Evolutionary conservation across 1,140 invertebrate species (phyloP), one percentile per base, ranked within the genome.

Genomic region (Papilio polyxenes): DNA sequence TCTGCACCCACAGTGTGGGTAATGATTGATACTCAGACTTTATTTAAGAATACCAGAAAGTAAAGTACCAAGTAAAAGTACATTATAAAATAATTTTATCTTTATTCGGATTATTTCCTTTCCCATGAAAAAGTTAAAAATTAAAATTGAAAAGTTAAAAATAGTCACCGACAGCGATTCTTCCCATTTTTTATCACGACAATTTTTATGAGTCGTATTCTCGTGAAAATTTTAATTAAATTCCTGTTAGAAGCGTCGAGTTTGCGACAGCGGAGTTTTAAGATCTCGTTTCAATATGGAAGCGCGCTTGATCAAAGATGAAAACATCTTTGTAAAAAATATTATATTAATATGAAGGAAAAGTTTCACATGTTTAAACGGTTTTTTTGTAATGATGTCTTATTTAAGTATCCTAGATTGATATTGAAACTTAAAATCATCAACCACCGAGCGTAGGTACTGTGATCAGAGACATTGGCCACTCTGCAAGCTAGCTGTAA

Each of bases 181-280:
- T 65, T 65, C 20, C 62, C 20, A 65, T 72, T 72, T 77, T 77
- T 53, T 77, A 77, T 53, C 75, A 51, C 75, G 75, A 77, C 48
- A 49, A 77, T 51, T 49, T 77, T 77, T 77, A 53, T 77, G 75
- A 77, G 75, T 9, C 75, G 49, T 53, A 13, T 77, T 77, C 48
- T 31, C 49, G 75, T 31, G 44, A 15, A 56, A 77, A 77, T 77
- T 77, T 53, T 77, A 77, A 77, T 77, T 77, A 77, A 77, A 77
- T 77, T 77, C 75, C 75, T 77, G 75, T 53, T 51, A 77, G 11
- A 77, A 49, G 40, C 74, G 74, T 75, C 74, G 48, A 23, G 48
- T 20, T 49, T 49, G 48, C 48, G 74, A 75, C 48, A 72, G 65
- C 65, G 74, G 44, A 48, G 74, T 75, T 48, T 20, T 49, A 75